Percentiles rank a stretch among this genome's conserved stretches.
These are phyloP conservation scores for Iphiclides podalirius DNA, from an alignment of 2,888 invertebrate species.

Conservation along the genomic window DNA sequence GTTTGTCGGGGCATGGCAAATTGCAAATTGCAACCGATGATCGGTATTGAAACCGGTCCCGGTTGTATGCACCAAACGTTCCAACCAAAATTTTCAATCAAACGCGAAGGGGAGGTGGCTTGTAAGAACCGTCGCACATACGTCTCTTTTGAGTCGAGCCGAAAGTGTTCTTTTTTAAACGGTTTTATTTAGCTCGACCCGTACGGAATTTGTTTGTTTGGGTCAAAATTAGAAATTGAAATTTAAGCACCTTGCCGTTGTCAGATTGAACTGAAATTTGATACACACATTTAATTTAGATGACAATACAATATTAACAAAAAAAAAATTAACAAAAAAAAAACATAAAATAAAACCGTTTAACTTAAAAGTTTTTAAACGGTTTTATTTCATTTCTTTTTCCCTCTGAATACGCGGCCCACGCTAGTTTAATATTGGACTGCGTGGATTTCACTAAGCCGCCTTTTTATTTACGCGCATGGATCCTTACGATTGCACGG, in stretches of 20 bases:
- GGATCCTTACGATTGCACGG: not conserved
- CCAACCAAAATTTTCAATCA: not conserved
- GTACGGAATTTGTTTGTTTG: too few species aligned
- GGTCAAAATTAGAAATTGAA: too few species aligned
- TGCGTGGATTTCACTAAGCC: constrained; percentile 1
- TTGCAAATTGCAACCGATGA: constrained; percentile 14
- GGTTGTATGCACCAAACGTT: not conserved
- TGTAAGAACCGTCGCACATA: not conserved
- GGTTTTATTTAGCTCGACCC: too few species aligned
- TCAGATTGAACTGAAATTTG: too few species aligned
- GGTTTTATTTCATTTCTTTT: constrained; percentile 7
- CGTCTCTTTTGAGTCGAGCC: constrained; percentile 1
- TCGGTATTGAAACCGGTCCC: constrained; percentile 15
- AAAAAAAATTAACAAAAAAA: too few species aligned
- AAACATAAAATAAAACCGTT: too few species aligned
- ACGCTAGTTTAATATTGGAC: constrained; percentile 14
- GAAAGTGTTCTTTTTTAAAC: too few species aligned
- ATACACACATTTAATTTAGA: too few species aligned
- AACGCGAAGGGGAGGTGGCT: not conserved
- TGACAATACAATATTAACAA: too few species aligned
- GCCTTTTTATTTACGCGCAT: not conserved
- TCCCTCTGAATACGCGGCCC: constrained; percentile 1
- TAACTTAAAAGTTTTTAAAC: too few species aligned
- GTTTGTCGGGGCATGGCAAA: constrained; percentile 5
- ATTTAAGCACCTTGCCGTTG: too few species aligned